Evolutionary conservation across 2,888 invertebrate species (phyloP), one percentile per base, ranked within the genome.

Genomic region (Saturnia pavonia): DNA sequence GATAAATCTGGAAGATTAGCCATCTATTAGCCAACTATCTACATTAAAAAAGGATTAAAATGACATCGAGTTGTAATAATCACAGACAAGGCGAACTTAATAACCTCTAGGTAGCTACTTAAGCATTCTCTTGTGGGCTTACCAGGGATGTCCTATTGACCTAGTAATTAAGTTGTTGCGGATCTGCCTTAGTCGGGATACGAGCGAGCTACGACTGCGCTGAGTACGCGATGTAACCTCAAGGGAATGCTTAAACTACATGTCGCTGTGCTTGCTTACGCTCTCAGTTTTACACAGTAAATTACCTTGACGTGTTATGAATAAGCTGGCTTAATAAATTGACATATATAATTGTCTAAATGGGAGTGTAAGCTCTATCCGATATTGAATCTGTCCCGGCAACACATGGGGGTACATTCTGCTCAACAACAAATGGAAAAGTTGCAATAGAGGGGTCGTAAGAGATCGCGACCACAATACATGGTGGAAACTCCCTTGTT

Each of bases 221-320:
- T 65, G 22, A 65, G 40, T 34, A 40, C 65, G 40, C 40, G 19
- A n/a, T 19, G 40, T 40, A 65, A 8, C 11, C 65, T n/a, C 40
- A 1, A 40, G 65, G 40, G 65, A 40, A 65, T 65, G 65, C 22
- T 40, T 34, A 40, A 65, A 65, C 40, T 40, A 65, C 65, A 65
- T 65, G 65, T 65, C 65, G 65, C 65, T 19, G 40, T 40, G 34
- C 27, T 40, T 65, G n/a, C 34, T 19, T 63, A 63, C 60, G 25
- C 25, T 72, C 76, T 75, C 70, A 71, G 68, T 75, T 78, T 76
- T 75, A 78, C 73, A 76, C 68, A 73, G 73, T 70, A 75, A 78
- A 80, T 79, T 78, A 73, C 76, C 78, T 78, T 76, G n/a, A 22
- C 54, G 11, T 54, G 22, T 1, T 54, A 57, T 57, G 57, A 57